Base-by-base conservation (phyloP, 1,140 invertebrate species). In the Catajapyx aquilonaris region DNA sequence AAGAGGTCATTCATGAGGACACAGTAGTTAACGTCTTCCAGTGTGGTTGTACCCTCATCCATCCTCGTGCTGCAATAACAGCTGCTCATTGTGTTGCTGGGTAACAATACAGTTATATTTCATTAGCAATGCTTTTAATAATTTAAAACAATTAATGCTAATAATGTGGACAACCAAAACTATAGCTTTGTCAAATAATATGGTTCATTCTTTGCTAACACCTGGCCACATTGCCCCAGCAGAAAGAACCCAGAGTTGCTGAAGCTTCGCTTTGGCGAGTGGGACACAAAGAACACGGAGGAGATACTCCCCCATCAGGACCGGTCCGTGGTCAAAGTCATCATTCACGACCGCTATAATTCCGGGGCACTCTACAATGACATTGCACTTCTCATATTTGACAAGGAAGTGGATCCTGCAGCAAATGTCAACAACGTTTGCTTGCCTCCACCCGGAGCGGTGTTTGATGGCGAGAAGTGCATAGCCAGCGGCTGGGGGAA, bases 1-100 rank as follows among this genome's bases (percentile, higher is more conserved):
- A 40, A 40, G 4, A 45, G 41, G 31, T 18, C 19, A 7, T 20
- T 5, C n/a, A 35, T 5, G 35, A 39, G 1, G 52, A 58, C 2
- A 46, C 57, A 0, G 52, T 64, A 40, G 50, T 72, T 9, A 72
- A 71, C 42, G 62, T 73, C 5, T 78, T 80, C 49, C 65, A 77
- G 36, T 81, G 78, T 37, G 80, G 79, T 0, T 80, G 73, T 1
- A 68, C 78, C 4, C 55, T 85, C 3, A 78, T 85, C 41, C 70
- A 78, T 44, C 64, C 65, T 0, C 3, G 55, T 18, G 74, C 73
- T 1, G 72, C 81, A 0, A 48, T 83, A 4, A 83, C 78, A 0
- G 74, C 72, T 1, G 73, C 72, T 15, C 76, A 81, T 48, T 69
- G 73, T 42, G 62, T 73, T 10, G 37, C 42, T 5, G 49, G 48